A percentile compares a stretch with the other conserved stretches of the same genome.
These are phyloP conservation scores for Aptenodytes patagonicus DNA, from an alignment of 2,113 vertebrate genomes.

Conservation along the genomic window DNA sequence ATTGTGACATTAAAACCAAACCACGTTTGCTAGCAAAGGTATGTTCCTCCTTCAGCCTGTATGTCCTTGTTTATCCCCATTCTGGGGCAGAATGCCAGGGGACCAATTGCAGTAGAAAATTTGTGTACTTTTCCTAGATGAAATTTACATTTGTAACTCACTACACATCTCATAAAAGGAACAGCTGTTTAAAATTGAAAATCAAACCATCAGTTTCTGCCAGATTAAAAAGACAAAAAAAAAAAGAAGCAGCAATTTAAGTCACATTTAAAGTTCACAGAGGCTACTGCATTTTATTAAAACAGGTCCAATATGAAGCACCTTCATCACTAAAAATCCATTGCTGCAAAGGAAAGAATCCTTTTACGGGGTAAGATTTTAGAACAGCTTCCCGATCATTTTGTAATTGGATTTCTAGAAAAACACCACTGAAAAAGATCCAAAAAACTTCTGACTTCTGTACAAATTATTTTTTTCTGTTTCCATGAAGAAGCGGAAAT, in stretches of 20 bases:
- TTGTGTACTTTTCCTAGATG: background rate
- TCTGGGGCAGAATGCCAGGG: background rate
- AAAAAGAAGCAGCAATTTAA: background rate
- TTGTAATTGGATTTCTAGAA: background rate
- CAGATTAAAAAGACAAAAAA: background rate
- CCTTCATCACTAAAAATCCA: background rate
- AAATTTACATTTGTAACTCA: conserved; percentile 19
- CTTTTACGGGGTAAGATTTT: background rate
- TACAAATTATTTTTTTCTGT: background rate
- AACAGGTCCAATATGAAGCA: background rate
- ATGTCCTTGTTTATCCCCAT: background rate
- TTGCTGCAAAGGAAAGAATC: background rate
- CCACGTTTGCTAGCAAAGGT: background rate
- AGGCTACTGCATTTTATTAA: background rate
- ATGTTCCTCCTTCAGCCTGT: background rate
- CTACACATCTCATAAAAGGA: background rate
- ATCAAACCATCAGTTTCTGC: background rate
- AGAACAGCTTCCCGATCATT: background rate
- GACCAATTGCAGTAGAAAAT: background rate
- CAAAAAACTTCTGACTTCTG: background rate
- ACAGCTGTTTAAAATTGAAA: background rate
- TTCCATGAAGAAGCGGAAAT: background rate
- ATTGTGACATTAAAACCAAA: background rate
- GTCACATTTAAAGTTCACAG: background rate
- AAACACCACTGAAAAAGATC: background rate